Conservation (phyloP, 2,797 vertebrate species). For the Todus mexicanus region DNA sequence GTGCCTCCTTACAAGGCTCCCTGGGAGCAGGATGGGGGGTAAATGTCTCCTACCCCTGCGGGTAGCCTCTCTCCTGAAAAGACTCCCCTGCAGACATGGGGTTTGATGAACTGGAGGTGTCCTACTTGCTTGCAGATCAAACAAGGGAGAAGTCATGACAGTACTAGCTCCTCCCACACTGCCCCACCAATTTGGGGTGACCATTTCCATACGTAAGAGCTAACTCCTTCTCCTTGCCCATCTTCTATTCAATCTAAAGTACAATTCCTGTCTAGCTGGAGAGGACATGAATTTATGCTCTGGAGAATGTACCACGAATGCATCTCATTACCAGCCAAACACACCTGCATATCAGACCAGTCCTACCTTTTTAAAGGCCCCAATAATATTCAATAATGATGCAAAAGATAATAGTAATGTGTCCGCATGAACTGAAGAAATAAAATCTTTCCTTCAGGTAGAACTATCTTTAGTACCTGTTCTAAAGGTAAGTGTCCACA, state of each 20-base stretch:
- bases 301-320: neutral
- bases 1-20: neutral
- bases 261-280: neutral
- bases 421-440: neutral
- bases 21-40: fast-evolving
- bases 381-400: neutral
- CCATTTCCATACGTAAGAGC: fast-evolving
- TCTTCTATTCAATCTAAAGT: neutral
- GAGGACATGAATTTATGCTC: neutral
- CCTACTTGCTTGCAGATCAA: neutral
- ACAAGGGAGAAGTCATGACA: neutral
- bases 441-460: neutral
- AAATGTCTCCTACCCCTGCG: neutral
- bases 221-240: neutral
- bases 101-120: neutral
- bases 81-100: neutral
- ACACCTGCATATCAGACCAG: neutral
- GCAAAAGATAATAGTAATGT: neutral
- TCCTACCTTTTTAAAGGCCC: neutral
- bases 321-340: neutral
- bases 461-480: neutral
- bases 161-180: neutral
- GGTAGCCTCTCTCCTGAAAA: neutral
- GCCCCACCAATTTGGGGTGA: neutral
- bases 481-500: neutral